phyloP scores from a whole-genome alignment of 1,140 invertebrate genomes.

The Bacillus rossius region DNA sequence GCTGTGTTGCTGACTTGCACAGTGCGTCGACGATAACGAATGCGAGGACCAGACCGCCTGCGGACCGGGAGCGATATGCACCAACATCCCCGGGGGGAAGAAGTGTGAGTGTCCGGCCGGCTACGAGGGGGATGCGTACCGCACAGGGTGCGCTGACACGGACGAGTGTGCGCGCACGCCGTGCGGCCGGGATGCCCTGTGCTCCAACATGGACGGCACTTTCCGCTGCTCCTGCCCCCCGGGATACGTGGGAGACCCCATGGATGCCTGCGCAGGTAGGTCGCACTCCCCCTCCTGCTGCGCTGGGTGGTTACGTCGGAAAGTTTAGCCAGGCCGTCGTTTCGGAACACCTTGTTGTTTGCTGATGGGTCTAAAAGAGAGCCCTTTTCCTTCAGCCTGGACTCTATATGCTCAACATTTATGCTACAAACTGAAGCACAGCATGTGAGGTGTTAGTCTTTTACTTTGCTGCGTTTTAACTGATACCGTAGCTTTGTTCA shows the following conservation, averaged over 20 bases:
- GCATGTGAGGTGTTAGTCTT: no score
- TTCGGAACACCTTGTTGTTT: no score
- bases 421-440: no score
- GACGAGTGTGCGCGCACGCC: constrained; percentile 62
- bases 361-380: no score
- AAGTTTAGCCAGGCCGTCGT: no score
- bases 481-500: no score
- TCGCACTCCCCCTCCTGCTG: no score
- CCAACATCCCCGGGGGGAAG: constrained; percentile 70
- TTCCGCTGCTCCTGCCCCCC: constrained; percentile 70
- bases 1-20: constrained; percentile 13
- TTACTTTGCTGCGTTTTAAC: no score
- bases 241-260: constrained; percentile 70
- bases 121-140: constrained; percentile 61
- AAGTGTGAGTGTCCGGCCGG: constrained; percentile 79
- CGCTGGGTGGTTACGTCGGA: no score
- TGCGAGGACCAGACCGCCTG: constrained; percentile 67
- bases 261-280: constrained; percentile 61
- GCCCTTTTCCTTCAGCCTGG: no score
- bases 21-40: constrained; percentile 83
- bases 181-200: constrained; percentile 67
- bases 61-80: constrained; percentile 70
- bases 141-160: constrained; percentile 57
- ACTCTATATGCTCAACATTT: no score
- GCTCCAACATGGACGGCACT: constrained; percentile 63